These are phyloP conservation scores for Mobula birostris DNA, from an alignment of 2,113 vertebrate species.

Conservation along the genomic window DNA sequence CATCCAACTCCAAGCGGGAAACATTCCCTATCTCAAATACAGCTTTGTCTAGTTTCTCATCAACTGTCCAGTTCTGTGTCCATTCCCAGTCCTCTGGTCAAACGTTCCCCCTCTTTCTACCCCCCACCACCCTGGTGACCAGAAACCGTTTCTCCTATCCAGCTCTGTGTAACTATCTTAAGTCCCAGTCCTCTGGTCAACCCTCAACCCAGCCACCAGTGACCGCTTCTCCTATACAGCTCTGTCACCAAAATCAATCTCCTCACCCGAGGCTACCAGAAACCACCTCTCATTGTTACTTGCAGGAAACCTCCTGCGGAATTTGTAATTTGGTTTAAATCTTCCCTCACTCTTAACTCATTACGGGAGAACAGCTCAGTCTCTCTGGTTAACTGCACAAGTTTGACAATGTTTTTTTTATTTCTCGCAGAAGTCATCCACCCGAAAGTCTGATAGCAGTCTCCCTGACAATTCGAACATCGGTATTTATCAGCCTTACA, in stretches of 20 bases:
- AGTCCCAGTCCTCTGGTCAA: background rate
- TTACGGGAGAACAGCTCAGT: conserved; percentile 29
- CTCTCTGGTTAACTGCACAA: conserved; percentile 1
- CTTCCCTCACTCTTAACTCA: background rate
- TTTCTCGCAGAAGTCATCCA: conserved; percentile 62
- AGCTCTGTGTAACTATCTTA: too few relatives aligned
- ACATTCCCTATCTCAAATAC: too few relatives aligned
- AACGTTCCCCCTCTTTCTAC: too few relatives aligned
- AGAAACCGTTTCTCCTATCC: background rate
- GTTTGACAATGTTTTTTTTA: background rate
- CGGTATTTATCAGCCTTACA: conserved; percentile 83
- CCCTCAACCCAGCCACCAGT: background rate
- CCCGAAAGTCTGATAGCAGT: conserved; percentile 68
- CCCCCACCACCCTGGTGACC: too few relatives aligned
- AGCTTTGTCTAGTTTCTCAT: too few relatives aligned
- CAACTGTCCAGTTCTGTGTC: too few relatives aligned
- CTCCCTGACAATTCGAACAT: conserved; percentile 57
- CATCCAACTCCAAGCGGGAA: too few relatives aligned
- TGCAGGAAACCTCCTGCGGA: background rate
- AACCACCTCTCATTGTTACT: background rate
- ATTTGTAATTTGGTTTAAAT: background rate
- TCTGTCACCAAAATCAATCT: too few relatives aligned
- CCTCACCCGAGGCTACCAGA: too few relatives aligned
- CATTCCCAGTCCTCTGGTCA: too few relatives aligned
- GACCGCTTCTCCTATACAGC: background rate